phyloP scores from a whole-genome alignment of 2,888 invertebrate species.

The Cantharis flavilabris region DNA sequence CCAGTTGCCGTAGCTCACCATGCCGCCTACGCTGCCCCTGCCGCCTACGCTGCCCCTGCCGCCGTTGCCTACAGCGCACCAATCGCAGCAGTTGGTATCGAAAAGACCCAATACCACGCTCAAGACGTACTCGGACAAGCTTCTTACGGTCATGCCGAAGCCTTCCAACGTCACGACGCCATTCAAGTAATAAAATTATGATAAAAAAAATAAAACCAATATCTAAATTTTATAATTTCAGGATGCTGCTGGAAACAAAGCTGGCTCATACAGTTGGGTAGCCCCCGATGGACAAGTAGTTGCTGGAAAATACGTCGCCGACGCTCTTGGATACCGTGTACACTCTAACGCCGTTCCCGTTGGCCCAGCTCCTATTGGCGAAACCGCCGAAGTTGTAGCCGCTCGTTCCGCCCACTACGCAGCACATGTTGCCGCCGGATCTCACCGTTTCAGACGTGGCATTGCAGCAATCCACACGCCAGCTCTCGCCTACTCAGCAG shows the following conservation, averaged over 20 bases:
- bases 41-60: conserved; percentile 37
- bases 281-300: conserved; percentile 55
- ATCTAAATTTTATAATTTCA: conserved; percentile 15
- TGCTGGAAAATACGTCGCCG: conserved; percentile 56
- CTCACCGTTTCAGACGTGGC: conserved; percentile 9
- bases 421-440: conserved; percentile 48
- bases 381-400: conserved; percentile 50
- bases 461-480: conserved; percentile 33
- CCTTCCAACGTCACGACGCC: conserved; percentile 51
- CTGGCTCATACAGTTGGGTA: conserved; percentile 55
- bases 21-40: conserved; percentile 40
- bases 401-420: conserved; percentile 55
- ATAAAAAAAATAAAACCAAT: background rate
- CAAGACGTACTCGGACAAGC: conserved; percentile 55
- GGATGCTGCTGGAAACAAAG: conserved; percentile 53
- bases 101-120: conserved; percentile 53
- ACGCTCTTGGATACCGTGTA: conserved; percentile 53
- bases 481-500: conserved; percentile 23
- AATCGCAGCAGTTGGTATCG: conserved; percentile 36
- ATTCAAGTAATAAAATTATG: conserved; percentile 41
- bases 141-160: conserved; percentile 52
- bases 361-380: conserved; percentile 47
- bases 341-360: conserved; percentile 55
- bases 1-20: conserved; percentile 24
- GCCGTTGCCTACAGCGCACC: conserved; percentile 33